Evolutionary conservation across 2,888 invertebrate genomes (phyloP).

Genomic region (Carpatolechia fugitivella): DNA sequence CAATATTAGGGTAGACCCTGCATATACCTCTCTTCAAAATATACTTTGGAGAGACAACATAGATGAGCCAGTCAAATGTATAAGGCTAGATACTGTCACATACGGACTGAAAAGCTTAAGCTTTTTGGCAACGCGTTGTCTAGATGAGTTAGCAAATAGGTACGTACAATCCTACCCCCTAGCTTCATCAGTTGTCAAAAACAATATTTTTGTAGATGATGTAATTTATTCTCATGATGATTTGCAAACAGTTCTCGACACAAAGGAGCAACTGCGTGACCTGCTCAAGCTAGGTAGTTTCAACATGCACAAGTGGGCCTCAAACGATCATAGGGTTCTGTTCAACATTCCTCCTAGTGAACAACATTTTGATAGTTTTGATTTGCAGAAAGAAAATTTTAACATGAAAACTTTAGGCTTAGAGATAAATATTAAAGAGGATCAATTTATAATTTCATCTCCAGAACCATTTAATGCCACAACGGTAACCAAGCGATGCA

Average conservation of each 20-base stretch:
- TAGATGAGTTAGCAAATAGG: background rate
- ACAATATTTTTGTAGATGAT: background rate
- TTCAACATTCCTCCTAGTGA: conserved; percentile 2
- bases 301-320: conserved; percentile 19
- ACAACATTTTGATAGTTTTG: conserved; percentile 15
- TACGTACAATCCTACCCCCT: background rate
- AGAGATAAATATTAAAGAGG: conserved; percentile 6
- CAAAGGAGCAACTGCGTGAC: conserved; percentile 16
- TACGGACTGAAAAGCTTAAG: background rate
- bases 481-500: conserved; percentile 19
- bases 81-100: background rate
- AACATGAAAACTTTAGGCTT: conserved; percentile 20
- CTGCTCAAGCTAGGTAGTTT: conserved; percentile 19
- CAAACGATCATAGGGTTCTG: conserved; percentile 9
- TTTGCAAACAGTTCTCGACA: background rate
- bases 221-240: background rate
- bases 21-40: background rate
- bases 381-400: conserved; percentile 17
- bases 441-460: conserved; percentile 6
- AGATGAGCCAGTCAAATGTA: background rate
- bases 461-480: background rate
- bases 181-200: background rate
- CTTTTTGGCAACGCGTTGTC: background rate
- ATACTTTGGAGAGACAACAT: background rate
- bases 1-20: background rate